Evolutionary conservation across 2,113 vertebrate genomes (phyloP), one percentile per base, ranked within the genome.

Genomic region (Burhinus bistriatus): DNA sequence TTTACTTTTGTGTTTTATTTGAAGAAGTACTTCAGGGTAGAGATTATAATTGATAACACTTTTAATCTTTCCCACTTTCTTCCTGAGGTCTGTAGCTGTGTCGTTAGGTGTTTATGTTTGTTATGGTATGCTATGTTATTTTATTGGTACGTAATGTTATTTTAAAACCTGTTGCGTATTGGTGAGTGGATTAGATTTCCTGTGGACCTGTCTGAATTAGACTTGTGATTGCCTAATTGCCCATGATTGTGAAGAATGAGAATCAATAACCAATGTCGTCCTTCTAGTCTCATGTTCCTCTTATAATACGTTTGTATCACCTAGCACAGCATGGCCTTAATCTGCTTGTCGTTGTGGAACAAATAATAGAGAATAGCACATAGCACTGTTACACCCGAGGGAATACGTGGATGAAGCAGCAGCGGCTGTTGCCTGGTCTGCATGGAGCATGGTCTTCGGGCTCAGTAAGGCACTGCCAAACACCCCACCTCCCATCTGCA

Each of bases 321-420:
- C 73, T 27, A 22, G 40, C 47, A 45, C 68, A 75, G 79, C 27
- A 0, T 36, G 47, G 65, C 82, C 44, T 82, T 92, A 69, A 86
- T 75, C 61, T 75, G 45, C 70, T 47, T 65, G 87, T 64, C 38
- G 3, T 29, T 34, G 77, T 52, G 49, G 30, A 82, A 87, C 26
- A 70, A 52, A 36, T 34, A 51, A 42, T 14, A 22, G 54, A 32
- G 72, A 64, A 27, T 11, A 47, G 81, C 62, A 26, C 25, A 2
- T 6, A 68, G 55, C 38, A 9, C 12, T 58, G 42, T 51, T 64
- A 3, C 2, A 59, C 80, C 80, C 4, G 13, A 26, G 89, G 51
- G 75, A 65, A 30, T 7, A 5, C 0, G 0, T 11, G 19, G 38
- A 4, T 0, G 7, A 76, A 73, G 54, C 42, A 38, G 77, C 34